Percentiles rank a stretch among this genome's conserved stretches.
These are phyloP conservation scores for Eurytoma adleriae DNA, from an alignment of 2,888 invertebrate genomes.

Conservation along the genomic window DNA sequence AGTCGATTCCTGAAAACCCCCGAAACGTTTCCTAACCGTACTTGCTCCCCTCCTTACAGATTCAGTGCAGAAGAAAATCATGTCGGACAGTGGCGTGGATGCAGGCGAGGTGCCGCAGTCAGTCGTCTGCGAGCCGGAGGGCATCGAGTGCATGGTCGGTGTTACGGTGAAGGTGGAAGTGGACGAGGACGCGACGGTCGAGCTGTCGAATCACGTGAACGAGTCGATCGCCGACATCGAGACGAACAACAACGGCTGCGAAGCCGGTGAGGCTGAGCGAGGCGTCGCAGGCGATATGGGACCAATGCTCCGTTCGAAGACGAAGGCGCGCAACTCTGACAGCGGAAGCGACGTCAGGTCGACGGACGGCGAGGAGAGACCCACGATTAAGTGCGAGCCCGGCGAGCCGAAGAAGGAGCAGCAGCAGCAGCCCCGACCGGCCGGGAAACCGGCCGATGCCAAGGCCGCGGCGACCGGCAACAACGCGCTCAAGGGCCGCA, in stretches of 20 bases:
- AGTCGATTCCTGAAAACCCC: neutral
- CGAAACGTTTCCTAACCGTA: neutral
- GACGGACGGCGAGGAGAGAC: conserved; percentile 50
- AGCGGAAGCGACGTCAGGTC: conserved; percentile 50
- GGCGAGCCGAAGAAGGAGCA: conserved; percentile 28
- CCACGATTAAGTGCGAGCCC: conserved; percentile 59
- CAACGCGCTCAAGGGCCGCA: conserved; percentile 63
- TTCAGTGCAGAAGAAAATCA: conserved; percentile 15
- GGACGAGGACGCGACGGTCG: neutral
- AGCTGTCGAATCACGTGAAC: neutral
- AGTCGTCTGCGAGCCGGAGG: neutral
- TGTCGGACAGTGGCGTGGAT: conserved; percentile 42
- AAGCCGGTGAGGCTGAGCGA: conserved; percentile 42
- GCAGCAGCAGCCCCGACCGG: conserved; percentile 21
- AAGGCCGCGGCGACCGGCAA: conserved; percentile 25
- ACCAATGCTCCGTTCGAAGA: conserved; percentile 72
- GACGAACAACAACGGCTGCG: conserved; percentile 72
- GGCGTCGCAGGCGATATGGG: conserved; percentile 38
- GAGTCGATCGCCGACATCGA: conserved; percentile 58
- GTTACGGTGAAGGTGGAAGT: neutral
- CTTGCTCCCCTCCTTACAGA: conserved; percentile 13
- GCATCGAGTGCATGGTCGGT: neutral
- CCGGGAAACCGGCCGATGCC: conserved; percentile 33
- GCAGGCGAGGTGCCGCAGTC: conserved; percentile 15
- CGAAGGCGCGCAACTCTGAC: conserved; percentile 70